Evolutionary conservation across 2,797 vertebrate species (phyloP).

Genomic region (Crocidura indochinensis): DNA sequence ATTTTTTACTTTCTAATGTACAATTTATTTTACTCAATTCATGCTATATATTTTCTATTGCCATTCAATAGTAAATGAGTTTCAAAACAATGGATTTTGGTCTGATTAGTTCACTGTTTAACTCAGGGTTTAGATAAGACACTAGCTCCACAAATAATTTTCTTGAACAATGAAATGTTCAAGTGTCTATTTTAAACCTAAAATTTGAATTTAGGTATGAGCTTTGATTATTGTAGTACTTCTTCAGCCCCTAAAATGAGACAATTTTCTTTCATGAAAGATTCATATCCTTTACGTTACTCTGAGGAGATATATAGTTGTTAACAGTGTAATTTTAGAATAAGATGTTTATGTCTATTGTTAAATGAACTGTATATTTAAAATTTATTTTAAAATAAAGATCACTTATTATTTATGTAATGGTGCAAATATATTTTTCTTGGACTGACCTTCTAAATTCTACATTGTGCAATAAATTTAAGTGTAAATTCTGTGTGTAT

Average conservation of each 20-base stretch:
- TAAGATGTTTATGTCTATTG: background rate
- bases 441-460: background rate
- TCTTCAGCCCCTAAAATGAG: no score
- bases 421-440: background rate
- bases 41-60: slow-evolving; percentile 14
- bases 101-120: background rate
- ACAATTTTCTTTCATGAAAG: no score
- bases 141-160: background rate
- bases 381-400: slow-evolving; percentile 47
- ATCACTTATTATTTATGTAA: background rate
- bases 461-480: background rate
- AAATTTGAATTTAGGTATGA: background rate
- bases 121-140: background rate
- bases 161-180: background rate
- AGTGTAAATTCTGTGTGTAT: background rate
- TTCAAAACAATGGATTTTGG: background rate
- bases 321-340: background rate
- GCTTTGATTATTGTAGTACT: no score
- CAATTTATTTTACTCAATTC: slow-evolving; percentile 1
- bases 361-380: background rate
- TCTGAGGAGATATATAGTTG: no score
- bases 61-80: background rate
- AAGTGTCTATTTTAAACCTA: background rate
- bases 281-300: no score
- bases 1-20: background rate